Conservation (phyloP, 2,797 vertebrate genomes). For the Psittacula derbiana region DNA sequence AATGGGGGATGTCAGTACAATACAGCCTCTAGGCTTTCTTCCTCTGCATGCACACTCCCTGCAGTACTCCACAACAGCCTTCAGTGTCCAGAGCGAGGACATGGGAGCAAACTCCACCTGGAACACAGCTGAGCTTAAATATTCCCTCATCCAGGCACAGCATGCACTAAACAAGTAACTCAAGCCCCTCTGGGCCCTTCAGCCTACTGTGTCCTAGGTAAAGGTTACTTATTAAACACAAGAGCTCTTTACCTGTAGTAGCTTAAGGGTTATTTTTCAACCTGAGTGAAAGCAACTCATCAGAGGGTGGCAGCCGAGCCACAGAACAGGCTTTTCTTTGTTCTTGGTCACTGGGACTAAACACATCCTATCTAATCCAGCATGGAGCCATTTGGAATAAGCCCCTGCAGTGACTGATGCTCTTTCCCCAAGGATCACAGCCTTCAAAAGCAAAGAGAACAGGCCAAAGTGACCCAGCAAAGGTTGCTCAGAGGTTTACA, state of each 20-base stretch:
- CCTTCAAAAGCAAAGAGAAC: neutral
- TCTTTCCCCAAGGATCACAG: neutral
- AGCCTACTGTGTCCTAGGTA: neutral
- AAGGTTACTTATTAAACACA: constrained; percentile 30
- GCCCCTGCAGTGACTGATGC: fast-evolving
- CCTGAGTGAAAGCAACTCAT: neutral
- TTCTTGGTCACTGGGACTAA: neutral
- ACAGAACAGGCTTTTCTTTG: neutral
- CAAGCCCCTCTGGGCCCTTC: neutral
- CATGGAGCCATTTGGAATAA: neutral
- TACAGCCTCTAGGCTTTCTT: neutral
- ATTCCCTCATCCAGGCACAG: neutral
- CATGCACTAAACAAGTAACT: neutral
- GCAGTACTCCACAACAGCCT: neutral
- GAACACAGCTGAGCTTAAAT: neutral
- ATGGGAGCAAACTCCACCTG: neutral
- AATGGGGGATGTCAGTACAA: neutral
- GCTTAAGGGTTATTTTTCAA: constrained; percentile 30
- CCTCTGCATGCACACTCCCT: neutral
- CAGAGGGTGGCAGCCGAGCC: neutral
- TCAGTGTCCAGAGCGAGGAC: neutral
- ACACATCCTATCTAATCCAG: neutral
- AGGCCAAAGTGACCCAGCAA: neutral
- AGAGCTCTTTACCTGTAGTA: neutral
- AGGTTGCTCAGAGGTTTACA: neutral